These are phyloP conservation scores for Ips typographus DNA, from an alignment of 1,140 invertebrate genomes.

Conservation along the genomic window DNA sequence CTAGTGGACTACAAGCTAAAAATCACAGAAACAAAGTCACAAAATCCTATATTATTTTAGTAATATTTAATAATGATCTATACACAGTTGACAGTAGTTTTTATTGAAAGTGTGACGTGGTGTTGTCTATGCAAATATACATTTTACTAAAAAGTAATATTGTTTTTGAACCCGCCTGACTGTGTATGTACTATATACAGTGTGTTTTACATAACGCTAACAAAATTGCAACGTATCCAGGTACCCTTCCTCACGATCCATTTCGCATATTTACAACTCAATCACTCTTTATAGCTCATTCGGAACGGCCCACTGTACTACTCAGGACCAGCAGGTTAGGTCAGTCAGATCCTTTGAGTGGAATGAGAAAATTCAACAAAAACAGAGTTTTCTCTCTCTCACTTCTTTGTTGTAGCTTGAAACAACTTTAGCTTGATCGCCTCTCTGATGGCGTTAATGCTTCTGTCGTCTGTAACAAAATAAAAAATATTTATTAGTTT, in stretches of 20 bases:
- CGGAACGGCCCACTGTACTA: not conserved
- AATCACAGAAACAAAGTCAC: conserved; percentile 47
- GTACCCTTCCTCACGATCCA: conserved; percentile 31
- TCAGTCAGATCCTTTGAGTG: conserved; percentile 8
- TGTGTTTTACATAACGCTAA: conserved; percentile 28
- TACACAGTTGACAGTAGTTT: conserved; percentile 12
- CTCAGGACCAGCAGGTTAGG: too few relatives aligned
- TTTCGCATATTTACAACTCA: conserved; percentile 20
- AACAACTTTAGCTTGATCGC: conserved; percentile 12
- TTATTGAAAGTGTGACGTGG: conserved; percentile 14
- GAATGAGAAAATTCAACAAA: conserved; percentile 13
- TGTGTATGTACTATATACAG: not conserved
- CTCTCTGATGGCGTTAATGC: conserved; percentile 47
- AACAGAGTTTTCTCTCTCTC: not conserved
- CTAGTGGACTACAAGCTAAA: conserved; percentile 9
- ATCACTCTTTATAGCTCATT: not conserved
- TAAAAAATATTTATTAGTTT: conserved; percentile 28
- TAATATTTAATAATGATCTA: not conserved
- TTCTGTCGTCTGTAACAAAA: conserved; percentile 50
- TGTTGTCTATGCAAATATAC: not conserved
- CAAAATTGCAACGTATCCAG: conserved; percentile 48
- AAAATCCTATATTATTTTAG: conserved; percentile 22
- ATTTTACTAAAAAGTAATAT: conserved; percentile 9
- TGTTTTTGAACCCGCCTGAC: conserved; percentile 41
- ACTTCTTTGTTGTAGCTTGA: not conserved